Evolutionary conservation across 2,888 invertebrate genomes (phyloP), one percentile per base, ranked within the genome.

Genomic region (Eupithecia dodoneata): DNA sequence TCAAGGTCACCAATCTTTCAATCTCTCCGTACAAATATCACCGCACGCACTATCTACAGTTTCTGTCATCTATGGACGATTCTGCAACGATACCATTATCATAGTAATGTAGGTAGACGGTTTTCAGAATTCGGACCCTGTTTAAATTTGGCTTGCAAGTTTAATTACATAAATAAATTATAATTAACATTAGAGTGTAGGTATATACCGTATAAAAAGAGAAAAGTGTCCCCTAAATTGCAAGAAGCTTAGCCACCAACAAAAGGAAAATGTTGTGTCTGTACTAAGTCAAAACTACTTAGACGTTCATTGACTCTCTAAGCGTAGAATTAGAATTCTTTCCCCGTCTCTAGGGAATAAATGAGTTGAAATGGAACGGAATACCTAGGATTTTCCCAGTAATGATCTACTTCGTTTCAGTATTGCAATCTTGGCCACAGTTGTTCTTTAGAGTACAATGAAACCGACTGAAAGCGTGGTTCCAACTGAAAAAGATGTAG

Each of bases 271-370:
- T n/a, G 41, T 41, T 44, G 75, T 70, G 76, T 74, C 75, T 66
- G 52, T 70, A 74, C 72, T 79, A 79, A 78, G 66, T 80, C 71
- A 77, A 75, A 78, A 73, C 73, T 78, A 84, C 81, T 81, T 77
- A 80, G 81, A 74, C 78, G 88, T 86, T 87, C 86, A 81, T 85
- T 85, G 84, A 77, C 85, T 82, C 79, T 79, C 55, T 72, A 79
- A 69, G 30, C 30, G 76, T 76, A 73, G 76, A 82, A 85, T 87
- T 84, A 85, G 82, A 85, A 84, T 86, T 86, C 86, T 87, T 86
- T 85, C 83, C 76, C 30, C 82, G 82, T 84, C 80, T 82, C 80
- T 78, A 10, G 63, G 76, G 84, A 80, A 82, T 84, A 84, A 85
- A 85, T 84, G 82, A 83, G 80, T 79, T 83, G 70, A 78, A 86